A percentile compares a stretch with the other conserved stretches of the same genome.
Conservation (phyloP, 2,888 invertebrate genomes). For the Prenolepis imparis region DNA sequence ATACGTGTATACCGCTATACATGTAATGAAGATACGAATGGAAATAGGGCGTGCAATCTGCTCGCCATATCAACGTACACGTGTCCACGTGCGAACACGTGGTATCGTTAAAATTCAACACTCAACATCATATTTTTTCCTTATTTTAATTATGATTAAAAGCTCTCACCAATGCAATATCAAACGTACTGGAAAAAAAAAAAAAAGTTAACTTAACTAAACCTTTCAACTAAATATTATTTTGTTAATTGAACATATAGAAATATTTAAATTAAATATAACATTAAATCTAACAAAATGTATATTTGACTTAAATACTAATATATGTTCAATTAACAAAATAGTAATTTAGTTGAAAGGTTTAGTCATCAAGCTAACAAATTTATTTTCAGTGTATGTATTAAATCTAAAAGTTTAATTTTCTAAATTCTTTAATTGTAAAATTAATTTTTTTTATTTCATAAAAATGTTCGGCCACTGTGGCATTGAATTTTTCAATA, state of each 20-base stretch:
- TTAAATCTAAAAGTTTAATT: slow-evolving; percentile 11
- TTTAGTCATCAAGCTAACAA: too few species aligned
- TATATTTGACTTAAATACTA: too few species aligned
- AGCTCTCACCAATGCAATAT: not conserved
- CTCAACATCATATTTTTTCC: not conserved
- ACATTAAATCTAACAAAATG: too few species aligned
- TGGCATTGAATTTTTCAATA: not conserved
- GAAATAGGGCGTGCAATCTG: slow-evolving; percentile 49
- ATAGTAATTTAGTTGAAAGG: too few species aligned
- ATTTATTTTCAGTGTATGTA: too few species aligned
- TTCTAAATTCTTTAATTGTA: not conserved
- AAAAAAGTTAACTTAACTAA: too few species aligned
- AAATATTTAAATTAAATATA: too few species aligned
- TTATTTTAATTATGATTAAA: not conserved
- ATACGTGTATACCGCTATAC: not conserved
- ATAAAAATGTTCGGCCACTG: not conserved
- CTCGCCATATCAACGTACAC: slow-evolving; percentile 9
- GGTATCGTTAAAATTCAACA: not conserved
- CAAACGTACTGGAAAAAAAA: too few species aligned
- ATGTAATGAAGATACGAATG: slow-evolving; percentile 30
- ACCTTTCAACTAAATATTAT: too few species aligned
- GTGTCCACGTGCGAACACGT: slow-evolving; percentile 31
- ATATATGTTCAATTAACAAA: too few species aligned
- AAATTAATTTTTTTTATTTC: not conserved
- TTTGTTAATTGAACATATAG: too few species aligned